These are phyloP conservation scores for Gasteruption jaculator DNA, from an alignment of 2,888 invertebrate genomes.

Conservation along the genomic window DNA sequence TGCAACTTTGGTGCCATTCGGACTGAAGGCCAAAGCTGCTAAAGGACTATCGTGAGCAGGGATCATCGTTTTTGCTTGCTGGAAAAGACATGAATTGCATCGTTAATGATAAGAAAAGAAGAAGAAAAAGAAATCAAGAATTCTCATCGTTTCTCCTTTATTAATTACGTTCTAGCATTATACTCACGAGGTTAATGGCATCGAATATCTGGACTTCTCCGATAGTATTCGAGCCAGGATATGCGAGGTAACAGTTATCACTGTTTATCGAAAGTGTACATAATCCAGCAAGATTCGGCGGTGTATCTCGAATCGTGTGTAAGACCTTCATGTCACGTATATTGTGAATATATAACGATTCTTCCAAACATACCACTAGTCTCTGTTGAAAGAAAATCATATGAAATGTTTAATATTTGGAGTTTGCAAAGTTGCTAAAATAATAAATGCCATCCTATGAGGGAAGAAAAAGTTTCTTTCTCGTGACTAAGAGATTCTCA, in stretches of 20 bases:
- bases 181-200: conserved; percentile 76
- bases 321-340: conserved; percentile 97
- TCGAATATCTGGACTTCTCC: conserved; percentile 97
- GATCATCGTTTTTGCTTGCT: conserved; percentile 95
- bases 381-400: conserved; percentile 57
- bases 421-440: no score
- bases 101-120: neutral
- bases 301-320: conserved; percentile 97
- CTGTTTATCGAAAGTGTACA: conserved; percentile 86
- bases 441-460: no score
- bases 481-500: no score
- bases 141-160: no score
- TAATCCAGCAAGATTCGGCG: conserved; percentile 88
- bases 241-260: conserved; percentile 91
- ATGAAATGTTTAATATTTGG: conserved; percentile 13
- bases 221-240: conserved; percentile 89
- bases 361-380: conserved; percentile 94
- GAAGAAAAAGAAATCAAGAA: neutral
- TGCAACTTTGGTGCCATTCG: conserved; percentile 74
- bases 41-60: conserved; percentile 95
- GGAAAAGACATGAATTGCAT: conserved; percentile 39
- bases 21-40: conserved; percentile 91
- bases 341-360: conserved; percentile 96
- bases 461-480: no score
- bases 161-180: neutral